These are phyloP conservation scores for Smutsia temminckii DNA, from an alignment of 2,797 vertebrate species.

Conservation along the genomic window DNA sequence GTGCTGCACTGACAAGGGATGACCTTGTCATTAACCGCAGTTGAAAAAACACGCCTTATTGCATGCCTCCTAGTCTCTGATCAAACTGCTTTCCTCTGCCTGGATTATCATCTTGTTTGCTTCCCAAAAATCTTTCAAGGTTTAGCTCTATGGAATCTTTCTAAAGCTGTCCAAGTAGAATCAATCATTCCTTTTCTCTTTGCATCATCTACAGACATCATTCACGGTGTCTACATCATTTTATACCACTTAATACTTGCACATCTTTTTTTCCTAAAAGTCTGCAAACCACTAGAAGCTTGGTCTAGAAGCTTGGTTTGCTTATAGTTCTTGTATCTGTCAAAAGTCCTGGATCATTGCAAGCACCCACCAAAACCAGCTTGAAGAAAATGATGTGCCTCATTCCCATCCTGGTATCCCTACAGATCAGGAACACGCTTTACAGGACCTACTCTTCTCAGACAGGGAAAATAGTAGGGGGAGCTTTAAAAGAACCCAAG, in stretches of 20 bases:
- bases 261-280: not conserved
- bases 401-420: not conserved
- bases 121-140: not conserved
- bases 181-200: not conserved
- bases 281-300: not conserved
- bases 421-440: not conserved
- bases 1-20: slow-evolving; percentile 51
- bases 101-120: not conserved
- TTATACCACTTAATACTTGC: not conserved
- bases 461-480: not conserved
- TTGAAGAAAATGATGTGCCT: not conserved
- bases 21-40: slow-evolving; percentile 50
- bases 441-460: not conserved
- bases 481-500: not conserved
- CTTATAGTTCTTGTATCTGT: not conserved
- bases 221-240: not conserved
- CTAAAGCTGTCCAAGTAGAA: not conserved
- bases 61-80: not conserved
- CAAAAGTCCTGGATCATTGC: slow-evolving; percentile 14
- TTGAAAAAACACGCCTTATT: slow-evolving; percentile 36
- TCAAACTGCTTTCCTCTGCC: not conserved
- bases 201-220: not conserved
- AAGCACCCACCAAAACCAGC: not conserved
- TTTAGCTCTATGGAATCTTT: not conserved
- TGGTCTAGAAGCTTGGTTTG: not conserved